A percentile compares a stretch with the other conserved stretches of the same genome.
These are phyloP conservation scores for Catagonus wagneri DNA, from an alignment of 2,113 vertebrate genomes.

Conservation along the genomic window DNA sequence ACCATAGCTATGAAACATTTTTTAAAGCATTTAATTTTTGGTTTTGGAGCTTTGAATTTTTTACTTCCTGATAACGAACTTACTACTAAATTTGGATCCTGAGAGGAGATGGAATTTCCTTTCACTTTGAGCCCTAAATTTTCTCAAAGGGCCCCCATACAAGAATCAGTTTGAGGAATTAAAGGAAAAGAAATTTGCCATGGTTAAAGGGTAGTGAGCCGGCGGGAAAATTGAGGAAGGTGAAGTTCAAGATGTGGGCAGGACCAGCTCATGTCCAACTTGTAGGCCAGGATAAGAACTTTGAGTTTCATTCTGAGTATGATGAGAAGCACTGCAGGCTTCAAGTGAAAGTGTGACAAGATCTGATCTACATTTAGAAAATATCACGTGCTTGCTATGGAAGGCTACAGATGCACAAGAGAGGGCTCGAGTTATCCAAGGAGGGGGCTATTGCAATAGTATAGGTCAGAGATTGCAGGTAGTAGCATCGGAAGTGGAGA, in stretches of 20 bases:
- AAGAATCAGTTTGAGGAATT: neutral
- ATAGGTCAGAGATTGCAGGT: neutral
- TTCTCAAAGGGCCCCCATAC: neutral
- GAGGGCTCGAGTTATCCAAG: neutral
- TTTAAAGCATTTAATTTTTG: neutral
- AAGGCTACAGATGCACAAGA: neutral
- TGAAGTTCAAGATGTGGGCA: neutral
- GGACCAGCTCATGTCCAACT: neutral
- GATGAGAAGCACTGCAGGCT: neutral
- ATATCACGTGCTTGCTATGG: neutral
- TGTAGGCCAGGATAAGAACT: neutral
- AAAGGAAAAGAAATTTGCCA: neutral
- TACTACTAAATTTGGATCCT: neutral
- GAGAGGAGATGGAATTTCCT: neutral
- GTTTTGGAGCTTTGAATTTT: conserved; percentile 13
- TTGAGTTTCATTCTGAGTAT: neutral
- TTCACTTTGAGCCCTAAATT: neutral
- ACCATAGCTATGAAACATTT: neutral
- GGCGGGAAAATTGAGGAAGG: neutral
- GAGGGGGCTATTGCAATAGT: neutral
- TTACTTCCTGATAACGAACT: neutral
- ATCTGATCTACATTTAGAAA: neutral
- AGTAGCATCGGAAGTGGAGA: neutral
- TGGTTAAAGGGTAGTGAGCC: neutral
- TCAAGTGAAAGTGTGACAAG: neutral